phyloP scores from a whole-genome alignment of 2,888 invertebrate species.

The Ecdyonurus torrentis region DNA sequence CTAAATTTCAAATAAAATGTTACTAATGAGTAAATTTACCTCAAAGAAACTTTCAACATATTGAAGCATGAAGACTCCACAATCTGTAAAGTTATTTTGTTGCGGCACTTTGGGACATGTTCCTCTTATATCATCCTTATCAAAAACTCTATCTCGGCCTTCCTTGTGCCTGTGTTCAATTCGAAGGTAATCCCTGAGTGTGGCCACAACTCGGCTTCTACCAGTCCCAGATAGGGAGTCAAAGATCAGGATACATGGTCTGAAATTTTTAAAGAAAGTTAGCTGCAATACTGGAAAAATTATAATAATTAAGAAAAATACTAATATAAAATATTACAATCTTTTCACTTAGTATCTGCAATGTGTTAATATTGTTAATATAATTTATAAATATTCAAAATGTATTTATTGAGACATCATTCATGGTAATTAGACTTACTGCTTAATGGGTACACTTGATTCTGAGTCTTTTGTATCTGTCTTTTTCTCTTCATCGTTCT shows the following conservation, averaged over 20 bases:
- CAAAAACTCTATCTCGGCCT: constrained; percentile 48
- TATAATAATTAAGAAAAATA: constrained; percentile 13
- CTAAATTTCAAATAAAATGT: not conserved
- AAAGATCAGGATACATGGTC: constrained; percentile 87
- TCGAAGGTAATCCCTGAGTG: constrained; percentile 77
- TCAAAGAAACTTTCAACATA: constrained; percentile 93
- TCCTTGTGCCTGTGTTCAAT: constrained; percentile 68
- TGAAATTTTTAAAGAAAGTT: no score
- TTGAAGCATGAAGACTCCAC: constrained; percentile 87
- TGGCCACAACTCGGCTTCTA: constrained; percentile 69
- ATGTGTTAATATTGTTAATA: no score
- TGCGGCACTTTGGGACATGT: constrained; percentile 87
- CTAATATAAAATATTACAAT: no score
- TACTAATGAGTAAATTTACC: constrained; percentile 30
- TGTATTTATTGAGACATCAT: no score
- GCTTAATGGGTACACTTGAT: constrained; percentile 30
- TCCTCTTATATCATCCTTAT: constrained; percentile 71
- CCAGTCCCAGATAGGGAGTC: constrained; percentile 76
- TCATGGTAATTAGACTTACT: no score
- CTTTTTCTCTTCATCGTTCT: not conserved
- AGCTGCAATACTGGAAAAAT: not conserved
- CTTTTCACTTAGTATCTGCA: no score
- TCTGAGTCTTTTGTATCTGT: not conserved
- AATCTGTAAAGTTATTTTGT: constrained; percentile 93
- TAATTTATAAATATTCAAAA: no score